A percentile compares a stretch with the other conserved stretches of the same genome.
phyloP scores from a whole-genome alignment of 2,113 vertebrate species.

The Lophochroa leadbeateri region DNA sequence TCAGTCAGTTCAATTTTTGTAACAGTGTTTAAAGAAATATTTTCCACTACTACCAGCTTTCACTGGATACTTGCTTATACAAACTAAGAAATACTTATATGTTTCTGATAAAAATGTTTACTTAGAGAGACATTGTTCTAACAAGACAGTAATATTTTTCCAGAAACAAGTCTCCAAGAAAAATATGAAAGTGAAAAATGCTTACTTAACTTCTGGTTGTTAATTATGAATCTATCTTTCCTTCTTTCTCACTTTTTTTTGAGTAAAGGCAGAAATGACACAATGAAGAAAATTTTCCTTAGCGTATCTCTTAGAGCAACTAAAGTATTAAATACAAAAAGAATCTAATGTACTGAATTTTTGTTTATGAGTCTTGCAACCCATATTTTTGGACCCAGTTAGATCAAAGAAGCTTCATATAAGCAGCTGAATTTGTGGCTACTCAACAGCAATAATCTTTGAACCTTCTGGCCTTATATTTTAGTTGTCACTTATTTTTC shows the following conservation, averaged over 20 bases:
- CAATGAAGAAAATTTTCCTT: neutral
- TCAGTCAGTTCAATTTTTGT: neutral
- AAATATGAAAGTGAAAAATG: neutral
- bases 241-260: neutral
- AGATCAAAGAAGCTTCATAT: neutral
- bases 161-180: neutral
- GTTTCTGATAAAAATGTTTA: neutral
- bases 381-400: neutral
- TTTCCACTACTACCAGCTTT: neutral
- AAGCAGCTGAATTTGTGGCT: neutral
- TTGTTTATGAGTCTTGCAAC: neutral
- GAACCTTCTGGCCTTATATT: neutral
- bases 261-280: neutral
- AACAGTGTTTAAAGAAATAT: neutral
- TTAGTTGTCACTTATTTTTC: neutral
- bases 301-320: neutral
- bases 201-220: neutral
- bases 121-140: neutral
- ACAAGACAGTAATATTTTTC: neutral
- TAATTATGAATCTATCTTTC: neutral
- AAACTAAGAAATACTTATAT: neutral
- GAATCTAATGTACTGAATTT: neutral
- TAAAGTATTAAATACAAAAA: neutral
- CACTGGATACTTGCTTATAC: neutral
- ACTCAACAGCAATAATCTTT: neutral